Conservation (phyloP, 2,797 vertebrate genomes). For the Leptoclinus maculatus region DNA sequence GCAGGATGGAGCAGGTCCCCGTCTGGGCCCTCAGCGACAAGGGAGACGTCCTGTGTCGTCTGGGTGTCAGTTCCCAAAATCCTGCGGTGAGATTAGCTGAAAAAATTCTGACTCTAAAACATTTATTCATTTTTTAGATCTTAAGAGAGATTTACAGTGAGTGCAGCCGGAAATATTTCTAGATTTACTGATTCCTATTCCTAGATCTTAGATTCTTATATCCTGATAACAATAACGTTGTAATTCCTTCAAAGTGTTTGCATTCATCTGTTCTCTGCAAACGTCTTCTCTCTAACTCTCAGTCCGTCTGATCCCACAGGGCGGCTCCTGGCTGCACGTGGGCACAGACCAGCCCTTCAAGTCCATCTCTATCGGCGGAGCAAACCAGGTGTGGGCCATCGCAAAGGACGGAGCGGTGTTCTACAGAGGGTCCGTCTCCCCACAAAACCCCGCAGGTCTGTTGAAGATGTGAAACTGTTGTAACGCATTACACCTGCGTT, state of each 20-base stretch:
- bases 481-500: no score
- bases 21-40: conserved; percentile 97
- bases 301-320: conserved; percentile 78
- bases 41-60: conserved; percentile 94
- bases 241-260: neutral
- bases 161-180: neutral
- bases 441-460: conserved; percentile 87
- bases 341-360: conserved; percentile 97
- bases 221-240: neutral
- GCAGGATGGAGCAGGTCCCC: conserved; percentile 83
- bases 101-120: neutral
- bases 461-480: neutral
- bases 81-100: conserved; percentile 85
- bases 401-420: conserved; percentile 93
- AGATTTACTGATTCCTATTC: neutral
- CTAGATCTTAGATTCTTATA: neutral
- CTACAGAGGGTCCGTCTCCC: conserved; percentile 94
- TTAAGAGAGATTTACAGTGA: neutral
- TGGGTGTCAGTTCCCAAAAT: conserved; percentile 88
- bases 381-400: conserved; percentile 95
- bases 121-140: neutral
- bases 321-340: conserved; percentile 95
- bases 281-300: neutral
- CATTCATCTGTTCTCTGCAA: neutral
- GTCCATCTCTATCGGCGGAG: conserved; percentile 93